phyloP scores from a whole-genome alignment of 2,888 invertebrate genomes.

The Dynastes grantii region DNA sequence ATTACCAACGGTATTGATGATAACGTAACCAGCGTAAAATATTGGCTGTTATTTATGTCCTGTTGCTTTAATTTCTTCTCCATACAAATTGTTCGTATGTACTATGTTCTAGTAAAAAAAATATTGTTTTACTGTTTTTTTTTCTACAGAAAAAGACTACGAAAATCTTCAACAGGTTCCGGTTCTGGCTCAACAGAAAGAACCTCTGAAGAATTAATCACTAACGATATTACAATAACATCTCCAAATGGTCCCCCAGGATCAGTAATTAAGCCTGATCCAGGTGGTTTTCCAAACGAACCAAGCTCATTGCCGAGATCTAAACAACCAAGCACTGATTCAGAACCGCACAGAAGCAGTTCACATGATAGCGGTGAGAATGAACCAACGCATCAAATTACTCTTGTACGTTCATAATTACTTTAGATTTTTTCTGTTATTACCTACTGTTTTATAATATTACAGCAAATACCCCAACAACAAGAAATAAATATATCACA shows the following conservation, averaged over 20 bases:
- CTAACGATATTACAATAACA: slow-evolving; percentile 72
- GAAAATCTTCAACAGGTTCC: slow-evolving; percentile 79
- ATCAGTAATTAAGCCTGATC: slow-evolving; percentile 69
- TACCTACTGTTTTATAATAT: slow-evolving; percentile 25
- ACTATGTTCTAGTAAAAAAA: not conserved
- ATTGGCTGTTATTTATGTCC: not conserved
- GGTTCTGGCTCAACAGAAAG: slow-evolving; percentile 74
- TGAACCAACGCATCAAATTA: slow-evolving; percentile 68
- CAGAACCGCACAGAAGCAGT: slow-evolving; percentile 72
- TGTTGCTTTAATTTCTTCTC: not conserved
- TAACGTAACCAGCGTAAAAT: no score
- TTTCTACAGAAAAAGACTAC: slow-evolving; percentile 73
- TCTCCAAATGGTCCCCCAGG: slow-evolving; percentile 68
- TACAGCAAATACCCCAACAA: slow-evolving; percentile 67
- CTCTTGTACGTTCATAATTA: slow-evolving; percentile 63
- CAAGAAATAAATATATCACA: slow-evolving; percentile 66
- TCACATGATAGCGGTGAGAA: slow-evolving; percentile 73
- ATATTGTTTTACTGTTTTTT: slow-evolving; percentile 45
- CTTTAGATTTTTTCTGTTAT: not conserved
- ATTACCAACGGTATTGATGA: no score
- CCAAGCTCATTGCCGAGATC: slow-evolving; percentile 59
- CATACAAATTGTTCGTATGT: not conserved
- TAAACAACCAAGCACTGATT: slow-evolving; percentile 66
- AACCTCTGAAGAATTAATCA: slow-evolving; percentile 65
- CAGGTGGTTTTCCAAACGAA: slow-evolving; percentile 64